Evolutionary conservation across 2,113 vertebrate species (phyloP), one percentile per base, ranked within the genome.

Genomic region (Pluvianellus socialis): DNA sequence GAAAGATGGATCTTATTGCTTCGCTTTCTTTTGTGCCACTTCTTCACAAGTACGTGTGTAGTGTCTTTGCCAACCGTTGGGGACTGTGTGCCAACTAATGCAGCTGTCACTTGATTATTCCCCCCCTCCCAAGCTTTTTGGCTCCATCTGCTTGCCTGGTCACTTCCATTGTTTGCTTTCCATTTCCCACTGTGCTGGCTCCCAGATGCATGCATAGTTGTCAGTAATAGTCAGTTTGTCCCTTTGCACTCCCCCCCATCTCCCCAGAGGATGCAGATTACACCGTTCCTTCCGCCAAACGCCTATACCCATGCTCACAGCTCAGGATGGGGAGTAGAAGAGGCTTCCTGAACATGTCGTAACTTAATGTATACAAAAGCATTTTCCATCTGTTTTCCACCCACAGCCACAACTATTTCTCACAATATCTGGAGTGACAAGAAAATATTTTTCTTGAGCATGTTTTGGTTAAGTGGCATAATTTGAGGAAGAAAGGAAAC

Each of bases 151-250:
- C 76, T 91, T 89, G 80, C 73, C 20, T 85, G 89, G 91, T 96
- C 93, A 81, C 73, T 95, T 93, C 32, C 53, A 85, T 86, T 88
- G 86, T 94, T 94, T 94, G 81, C n/a, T 88, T 95, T 94, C 52
- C 33, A 23, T 63, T 91, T 91, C 83, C 72, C 58, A n/a, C 75
- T 92, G 79, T 58, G 79, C 79, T 76, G 71, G 22, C 35, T 93
- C 44, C 66, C 80, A 84, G 87, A 79, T 89, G 83, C 84, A 63
- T 7, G 83, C 84, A 63, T 7, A 27, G 89, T 71, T 92, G 76
- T 67, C 65, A 89, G 65, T 77, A 73, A 83, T 40, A 79, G 74
- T 59, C 52, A 61, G 38, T 81, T 71, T 92, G 56, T 86, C 32
- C 49, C 19, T 33, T 74, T 49, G 26, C 40, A 20, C 22, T 10